Conservation (phyloP, 2,797 vertebrate species). For the Helostoma temminkii region DNA sequence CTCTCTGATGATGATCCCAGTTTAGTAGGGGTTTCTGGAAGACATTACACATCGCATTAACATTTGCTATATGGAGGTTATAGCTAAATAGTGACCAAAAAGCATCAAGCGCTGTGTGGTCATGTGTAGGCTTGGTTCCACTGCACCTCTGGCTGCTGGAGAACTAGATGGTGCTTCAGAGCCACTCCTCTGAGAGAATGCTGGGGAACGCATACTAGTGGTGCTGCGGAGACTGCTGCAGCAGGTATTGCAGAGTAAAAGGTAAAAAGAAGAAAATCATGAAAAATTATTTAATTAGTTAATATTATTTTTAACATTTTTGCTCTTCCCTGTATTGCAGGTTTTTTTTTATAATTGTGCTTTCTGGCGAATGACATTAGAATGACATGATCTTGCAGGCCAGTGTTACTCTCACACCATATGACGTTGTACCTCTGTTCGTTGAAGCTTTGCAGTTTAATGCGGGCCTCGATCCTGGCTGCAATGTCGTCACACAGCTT, state of each 20-base stretch:
- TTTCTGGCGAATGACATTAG: no score
- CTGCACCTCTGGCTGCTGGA: slow-evolving; percentile 69
- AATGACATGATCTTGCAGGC: no score
- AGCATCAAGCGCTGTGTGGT: no score
- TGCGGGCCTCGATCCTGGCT: slow-evolving; percentile 70
- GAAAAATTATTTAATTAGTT: no score
- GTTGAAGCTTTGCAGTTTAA: slow-evolving; percentile 67
- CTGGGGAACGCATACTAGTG: slow-evolving; percentile 64
- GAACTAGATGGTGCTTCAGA: slow-evolving; percentile 70
- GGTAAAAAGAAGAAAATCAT: neutral
- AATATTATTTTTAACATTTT: no score
- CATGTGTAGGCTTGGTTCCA: no score
- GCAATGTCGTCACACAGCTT: slow-evolving; percentile 85
- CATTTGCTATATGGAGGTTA: neutral
- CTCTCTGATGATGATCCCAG: slow-evolving; percentile 72
- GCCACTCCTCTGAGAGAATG: slow-evolving; percentile 70
- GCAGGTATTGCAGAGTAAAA: slow-evolving; percentile 63
- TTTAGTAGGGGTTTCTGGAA: slow-evolving; percentile 72
- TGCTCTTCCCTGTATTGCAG: no score
- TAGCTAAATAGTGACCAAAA: no score
- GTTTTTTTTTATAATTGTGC: no score
- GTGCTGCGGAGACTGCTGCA: slow-evolving; percentile 73
- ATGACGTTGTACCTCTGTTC: slow-evolving; percentile 61
- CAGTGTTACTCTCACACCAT: neutral
- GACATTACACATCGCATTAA: neutral